These are phyloP conservation scores for Miltochrista miniata DNA, from an alignment of 2,888 invertebrate species.

Conservation along the genomic window DNA sequence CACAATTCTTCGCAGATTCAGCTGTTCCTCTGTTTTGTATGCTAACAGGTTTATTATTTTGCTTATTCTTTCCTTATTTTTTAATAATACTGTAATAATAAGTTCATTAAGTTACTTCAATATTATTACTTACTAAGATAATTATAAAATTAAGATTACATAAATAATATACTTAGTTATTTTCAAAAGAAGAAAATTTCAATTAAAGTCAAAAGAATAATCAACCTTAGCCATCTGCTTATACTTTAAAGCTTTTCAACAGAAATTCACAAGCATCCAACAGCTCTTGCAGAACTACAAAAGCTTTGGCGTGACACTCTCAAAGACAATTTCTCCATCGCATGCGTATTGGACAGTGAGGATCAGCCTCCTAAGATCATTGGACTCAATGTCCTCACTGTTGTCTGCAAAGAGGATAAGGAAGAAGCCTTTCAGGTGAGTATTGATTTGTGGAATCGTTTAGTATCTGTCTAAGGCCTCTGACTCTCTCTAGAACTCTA, in stretches of 20 bases:
- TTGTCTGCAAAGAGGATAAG: slow-evolving; percentile 59
- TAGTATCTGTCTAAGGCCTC: too few species aligned
- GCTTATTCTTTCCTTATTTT: background rate
- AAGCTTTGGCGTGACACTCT: slow-evolving; percentile 67
- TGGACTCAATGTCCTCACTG: slow-evolving; percentile 70
- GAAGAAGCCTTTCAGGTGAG: slow-evolving; percentile 67
- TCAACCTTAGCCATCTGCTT: too few species aligned
- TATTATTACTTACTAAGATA: too few species aligned
- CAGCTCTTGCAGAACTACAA: slow-evolving; percentile 59
- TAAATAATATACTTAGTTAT: too few species aligned
- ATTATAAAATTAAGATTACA: too few species aligned
- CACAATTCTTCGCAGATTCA: background rate
- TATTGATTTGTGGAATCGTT: background rate
- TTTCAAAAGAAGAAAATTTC: too few species aligned
- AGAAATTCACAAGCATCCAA: slow-evolving; percentile 67
- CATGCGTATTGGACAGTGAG: slow-evolving; percentile 64
- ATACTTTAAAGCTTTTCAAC: background rate
- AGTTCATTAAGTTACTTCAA: too few species aligned
- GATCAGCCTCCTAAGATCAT: slow-evolving; percentile 49
- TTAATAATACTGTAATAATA: background rate
- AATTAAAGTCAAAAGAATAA: too few species aligned
- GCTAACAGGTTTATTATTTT: background rate
- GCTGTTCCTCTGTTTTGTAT: background rate
- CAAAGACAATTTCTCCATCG: slow-evolving; percentile 62
- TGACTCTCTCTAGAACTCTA: too few species aligned